Evolutionary conservation across 2,797 vertebrate species (phyloP).

Genomic region (Australoheros facetus): DNA sequence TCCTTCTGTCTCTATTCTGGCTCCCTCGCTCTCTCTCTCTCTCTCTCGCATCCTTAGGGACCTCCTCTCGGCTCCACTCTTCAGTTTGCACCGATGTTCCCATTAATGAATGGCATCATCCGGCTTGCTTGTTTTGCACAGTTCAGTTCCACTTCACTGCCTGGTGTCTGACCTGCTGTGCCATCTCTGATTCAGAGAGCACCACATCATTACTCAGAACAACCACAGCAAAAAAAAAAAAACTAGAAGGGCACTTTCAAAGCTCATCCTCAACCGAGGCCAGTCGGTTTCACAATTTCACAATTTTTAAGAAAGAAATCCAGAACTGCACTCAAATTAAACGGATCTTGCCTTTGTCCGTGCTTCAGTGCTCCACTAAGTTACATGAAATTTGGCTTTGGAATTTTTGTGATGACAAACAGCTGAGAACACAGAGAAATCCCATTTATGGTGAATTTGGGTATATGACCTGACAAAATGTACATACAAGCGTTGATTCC

Average conservation of each 20-base stretch:
- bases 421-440: too few relatives aligned
- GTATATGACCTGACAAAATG: too few relatives aligned
- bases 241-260: neutral
- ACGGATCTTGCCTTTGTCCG: neutral
- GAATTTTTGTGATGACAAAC: neutral
- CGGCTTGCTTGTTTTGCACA: constrained; percentile 59
- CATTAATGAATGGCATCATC: constrained; percentile 66
- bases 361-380: neutral
- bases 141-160: constrained; percentile 52
- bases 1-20: constrained; percentile 17
- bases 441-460: too few relatives aligned
- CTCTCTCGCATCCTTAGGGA: constrained; percentile 55
- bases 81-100: constrained; percentile 53
- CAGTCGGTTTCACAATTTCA: neutral
- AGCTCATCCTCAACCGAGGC: neutral
- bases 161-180: constrained; percentile 56
- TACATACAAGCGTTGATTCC: too few relatives aligned
- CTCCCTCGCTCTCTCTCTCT: constrained; percentile 5
- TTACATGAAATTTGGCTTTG: neutral
- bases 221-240: constrained; percentile 9
- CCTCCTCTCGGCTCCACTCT: constrained; percentile 56
- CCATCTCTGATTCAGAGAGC: constrained; percentile 48
- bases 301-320: neutral
- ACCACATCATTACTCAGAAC: constrained; percentile 39
- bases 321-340: neutral